A percentile compares a stretch with the other conserved stretches of the same genome.
Evolutionary conservation across 1,140 invertebrate species (phyloP).

Genomic region (Nautilus pompilius): DNA sequence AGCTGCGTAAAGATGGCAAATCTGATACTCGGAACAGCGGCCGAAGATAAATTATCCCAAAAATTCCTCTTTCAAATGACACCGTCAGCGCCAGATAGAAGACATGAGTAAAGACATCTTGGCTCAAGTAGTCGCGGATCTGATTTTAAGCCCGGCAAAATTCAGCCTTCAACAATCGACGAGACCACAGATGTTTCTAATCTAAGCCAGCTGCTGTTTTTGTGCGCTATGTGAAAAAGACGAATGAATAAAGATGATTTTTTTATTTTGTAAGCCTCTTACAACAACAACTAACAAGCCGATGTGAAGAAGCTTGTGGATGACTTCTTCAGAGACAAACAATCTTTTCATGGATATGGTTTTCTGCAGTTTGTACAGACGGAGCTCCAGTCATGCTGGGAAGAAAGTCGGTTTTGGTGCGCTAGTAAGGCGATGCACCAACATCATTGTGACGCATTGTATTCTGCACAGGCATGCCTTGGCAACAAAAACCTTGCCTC

Average conservation of each 20-base stretch:
- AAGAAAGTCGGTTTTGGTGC: background rate
- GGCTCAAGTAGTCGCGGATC: background rate
- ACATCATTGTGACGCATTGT: background rate
- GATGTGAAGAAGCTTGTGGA: background rate
- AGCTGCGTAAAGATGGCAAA: too few species aligned
- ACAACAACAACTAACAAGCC: background rate
- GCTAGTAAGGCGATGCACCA: background rate
- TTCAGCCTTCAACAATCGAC: background rate
- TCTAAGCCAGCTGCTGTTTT: background rate
- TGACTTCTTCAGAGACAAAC: background rate
- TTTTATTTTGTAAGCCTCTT: background rate
- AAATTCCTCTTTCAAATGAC: too few species aligned
- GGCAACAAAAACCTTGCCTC: background rate
- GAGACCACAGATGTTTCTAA: background rate
- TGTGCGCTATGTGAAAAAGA: background rate
- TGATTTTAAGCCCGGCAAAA: background rate
- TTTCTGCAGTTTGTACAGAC: background rate
- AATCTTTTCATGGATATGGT: background rate
- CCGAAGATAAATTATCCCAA: too few species aligned
- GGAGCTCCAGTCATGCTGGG: background rate
- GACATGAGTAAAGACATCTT: background rate
- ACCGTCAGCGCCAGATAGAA: background rate
- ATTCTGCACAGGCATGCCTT: background rate
- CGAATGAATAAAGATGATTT: background rate
- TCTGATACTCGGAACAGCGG: too few species aligned